Evolutionary conservation across 2,888 invertebrate species (phyloP), one percentile per base, ranked within the genome.

Genomic region (Pimpla rufipes): DNA sequence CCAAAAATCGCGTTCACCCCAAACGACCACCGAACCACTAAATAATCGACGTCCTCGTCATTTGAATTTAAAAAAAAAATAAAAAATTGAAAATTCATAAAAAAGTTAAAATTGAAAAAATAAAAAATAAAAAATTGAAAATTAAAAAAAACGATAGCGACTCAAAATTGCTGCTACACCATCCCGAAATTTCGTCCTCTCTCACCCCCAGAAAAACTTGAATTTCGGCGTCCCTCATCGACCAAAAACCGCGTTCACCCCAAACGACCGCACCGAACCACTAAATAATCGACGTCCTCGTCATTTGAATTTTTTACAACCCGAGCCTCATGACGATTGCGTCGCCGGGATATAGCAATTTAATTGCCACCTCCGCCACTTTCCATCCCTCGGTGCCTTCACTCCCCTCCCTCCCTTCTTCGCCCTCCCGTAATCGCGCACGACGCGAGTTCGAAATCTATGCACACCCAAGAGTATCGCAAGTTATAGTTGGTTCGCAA

Each of bases 401-500:
- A n/a, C n/a, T n/a, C n/a, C n/a, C n/a, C n/a, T n/a, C n/a, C n/a
- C n/a, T 66, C 21, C 45, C 23, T 7, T 50, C 16, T 18, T 2
- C 50, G n/a, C 2, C 6, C 18, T 16, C 23, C 6, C 11, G 21
- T 62, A 62, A 62, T 62, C 62, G 62, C 35, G 37, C 66, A n/a
- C 5, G 1, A 42, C 13, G 42, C 23, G 42, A 66, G 42, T 45
- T 64, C 11, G 21, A 13, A 55, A 66, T 66, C 42, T n/a, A 64
- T 42, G 45, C 13, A 66, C 35, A 45, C n/a, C 23, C 8, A 23
- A 29, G 45, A 45, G 16, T 35, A 77, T 35, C 59, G 21, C 10
- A 52, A 74, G 62, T 62, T 68, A 73, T 67, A 68, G 40, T 50
- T 68, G 13, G 42, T 68, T 75, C n/a, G 68, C 59, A 71, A 70